Evolutionary conservation across 2,888 invertebrate species (phyloP).

Genomic region (Amphipyra tragopoginis): DNA sequence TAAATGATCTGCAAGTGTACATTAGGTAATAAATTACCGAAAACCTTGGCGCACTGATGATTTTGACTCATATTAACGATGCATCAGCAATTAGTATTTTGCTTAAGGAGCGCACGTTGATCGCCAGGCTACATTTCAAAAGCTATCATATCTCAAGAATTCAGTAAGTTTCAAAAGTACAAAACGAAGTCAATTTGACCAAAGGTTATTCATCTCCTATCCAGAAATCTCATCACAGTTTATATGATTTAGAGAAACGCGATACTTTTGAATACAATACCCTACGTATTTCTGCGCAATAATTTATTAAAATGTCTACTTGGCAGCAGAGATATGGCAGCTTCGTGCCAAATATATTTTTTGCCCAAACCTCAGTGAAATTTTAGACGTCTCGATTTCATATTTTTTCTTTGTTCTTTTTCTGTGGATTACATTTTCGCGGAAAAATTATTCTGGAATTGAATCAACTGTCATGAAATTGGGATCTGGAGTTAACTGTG

Average conservation of each 20-base stretch:
- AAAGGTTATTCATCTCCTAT: neutral
- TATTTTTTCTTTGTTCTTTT: slow-evolving; percentile 17
- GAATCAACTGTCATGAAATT: slow-evolving; percentile 14
- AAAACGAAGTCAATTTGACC: neutral
- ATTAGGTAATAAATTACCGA: too few species aligned
- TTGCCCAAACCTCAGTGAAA: slow-evolving; percentile 5
- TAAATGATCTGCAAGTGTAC: too few species aligned
- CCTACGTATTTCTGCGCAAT: slow-evolving; percentile 13
- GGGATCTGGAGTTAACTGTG: neutral
- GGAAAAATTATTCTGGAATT: slow-evolving; percentile 6
- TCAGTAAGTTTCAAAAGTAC: too few species aligned
- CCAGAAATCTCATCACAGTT: neutral
- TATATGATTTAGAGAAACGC: slow-evolving; percentile 3
- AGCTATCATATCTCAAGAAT: too few species aligned
- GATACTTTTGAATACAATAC: slow-evolving; percentile 9
- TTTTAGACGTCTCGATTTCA: slow-evolving; percentile 22
- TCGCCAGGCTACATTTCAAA: too few species aligned
- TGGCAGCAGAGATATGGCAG: slow-evolving; percentile 22
- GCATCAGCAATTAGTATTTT: too few species aligned
- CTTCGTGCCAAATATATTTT: slow-evolving; percentile 41
- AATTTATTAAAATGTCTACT: slow-evolving; percentile 39
- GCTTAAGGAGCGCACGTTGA: too few species aligned
- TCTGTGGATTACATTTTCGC: slow-evolving; percentile 2
- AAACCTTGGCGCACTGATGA: too few species aligned
- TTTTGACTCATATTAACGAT: too few species aligned